A percentile compares a stretch with the other conserved stretches of the same genome.
Evolutionary conservation across 2,888 invertebrate species (phyloP).

Genomic region (Acleris cristana): DNA sequence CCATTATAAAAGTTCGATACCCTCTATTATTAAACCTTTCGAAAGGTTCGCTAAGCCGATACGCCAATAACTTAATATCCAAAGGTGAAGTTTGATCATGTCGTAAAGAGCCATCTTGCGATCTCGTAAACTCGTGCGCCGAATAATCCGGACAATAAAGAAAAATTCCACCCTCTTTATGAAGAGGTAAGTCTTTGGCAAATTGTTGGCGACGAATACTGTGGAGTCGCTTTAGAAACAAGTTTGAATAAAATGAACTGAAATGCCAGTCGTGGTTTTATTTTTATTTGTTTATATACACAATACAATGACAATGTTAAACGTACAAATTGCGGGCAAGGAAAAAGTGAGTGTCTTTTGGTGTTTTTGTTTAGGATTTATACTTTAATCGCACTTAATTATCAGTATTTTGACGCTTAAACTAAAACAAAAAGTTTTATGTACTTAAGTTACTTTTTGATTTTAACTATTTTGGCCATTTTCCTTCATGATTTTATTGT

Average conservation of each 20-base stretch:
- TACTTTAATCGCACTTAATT: no score
- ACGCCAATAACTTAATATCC: conserved; percentile 77
- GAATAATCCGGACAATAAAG: conserved; percentile 83
- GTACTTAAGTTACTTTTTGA: no score
- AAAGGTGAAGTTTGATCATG: conserved; percentile 78
- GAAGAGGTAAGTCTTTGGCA: conserved; percentile 83
- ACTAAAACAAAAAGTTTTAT: no score
- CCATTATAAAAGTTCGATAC: background rate
- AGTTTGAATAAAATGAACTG: background rate
- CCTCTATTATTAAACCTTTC: conserved; percentile 11
- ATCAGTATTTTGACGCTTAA: no score
- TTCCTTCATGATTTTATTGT: no score
- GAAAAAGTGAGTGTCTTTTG: no score
- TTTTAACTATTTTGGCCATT: no score
- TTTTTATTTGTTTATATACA: background rate
- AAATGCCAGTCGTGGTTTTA: no score
- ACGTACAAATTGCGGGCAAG: no score
- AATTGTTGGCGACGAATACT: conserved; percentile 61
- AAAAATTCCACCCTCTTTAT: conserved; percentile 83
- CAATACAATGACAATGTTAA: background rate
- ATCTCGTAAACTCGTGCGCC: conserved; percentile 77
- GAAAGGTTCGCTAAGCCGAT: conserved; percentile 18
- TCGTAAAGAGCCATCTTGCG: conserved; percentile 80
- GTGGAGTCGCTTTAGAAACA: conserved; percentile 53
- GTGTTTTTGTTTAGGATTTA: no score